Conservation (phyloP, 2,797 vertebrate genomes). For the Pelochelys cantorii region DNA sequence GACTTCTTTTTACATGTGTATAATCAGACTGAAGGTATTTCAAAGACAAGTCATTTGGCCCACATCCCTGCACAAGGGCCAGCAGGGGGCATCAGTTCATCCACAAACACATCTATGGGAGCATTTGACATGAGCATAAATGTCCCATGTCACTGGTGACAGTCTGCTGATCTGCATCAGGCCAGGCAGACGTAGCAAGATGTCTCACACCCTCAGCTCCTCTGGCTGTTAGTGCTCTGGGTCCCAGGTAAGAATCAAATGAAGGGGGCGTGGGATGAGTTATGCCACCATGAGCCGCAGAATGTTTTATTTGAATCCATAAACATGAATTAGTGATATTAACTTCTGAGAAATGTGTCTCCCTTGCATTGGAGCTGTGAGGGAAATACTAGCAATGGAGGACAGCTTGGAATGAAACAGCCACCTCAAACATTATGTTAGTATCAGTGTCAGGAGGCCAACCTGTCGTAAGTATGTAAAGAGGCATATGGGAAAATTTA, state of each 20-base stretch:
- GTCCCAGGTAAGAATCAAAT: background rate
- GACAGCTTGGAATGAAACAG: background rate
- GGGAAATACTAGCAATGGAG: background rate
- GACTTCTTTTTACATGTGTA: no score
- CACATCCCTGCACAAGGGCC: background rate
- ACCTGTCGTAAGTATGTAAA: background rate
- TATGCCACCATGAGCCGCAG: background rate
- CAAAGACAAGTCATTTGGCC: no score
- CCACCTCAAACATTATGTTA: background rate
- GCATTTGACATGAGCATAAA: background rate
- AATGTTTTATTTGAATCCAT: background rate
- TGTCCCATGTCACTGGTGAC: background rate
- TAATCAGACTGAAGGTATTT: no score
- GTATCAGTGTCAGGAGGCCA: no score
- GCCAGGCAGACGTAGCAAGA: background rate
- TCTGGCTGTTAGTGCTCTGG: background rate
- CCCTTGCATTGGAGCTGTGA: background rate
- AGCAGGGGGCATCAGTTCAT: no score
- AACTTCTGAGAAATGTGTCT: background rate
- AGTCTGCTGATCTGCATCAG: background rate
- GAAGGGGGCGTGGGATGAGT: background rate
- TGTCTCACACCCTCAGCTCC: background rate
- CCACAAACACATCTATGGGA: no score
- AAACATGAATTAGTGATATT: background rate
- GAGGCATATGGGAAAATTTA: no score